Conservation (phyloP, 2,113 vertebrate species). For the Mus musculus region GRCm39 chr17:78319001-78319500, state of each 20-base stretch:
- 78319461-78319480: not conserved
- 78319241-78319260: not conserved
- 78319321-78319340: no score
- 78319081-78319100: conserved; percentile 11
- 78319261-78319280: not conserved
- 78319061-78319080: conserved; percentile 40
- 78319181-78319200: not conserved
- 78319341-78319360: not conserved
- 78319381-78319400: not conserved
- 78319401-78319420: not conserved
- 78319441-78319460: not conserved
- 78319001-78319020: not conserved
- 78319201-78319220: not conserved
- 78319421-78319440: not conserved
- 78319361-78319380: no score
- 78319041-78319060: conserved; percentile 48
- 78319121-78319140: not conserved
- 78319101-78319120: not conserved
- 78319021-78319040: not conserved
- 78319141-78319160: not conserved
- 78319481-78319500: not conserved
- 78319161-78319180: not conserved
- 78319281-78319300: rapidly evolving
- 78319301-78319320: not conserved
- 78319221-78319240: not conserved